Percentiles rank a stretch among this genome's conserved stretches.
These are phyloP conservation scores for Cepaea nemoralis DNA, from an alignment of 1,140 invertebrate genomes.

Conservation along the genomic window DNA sequence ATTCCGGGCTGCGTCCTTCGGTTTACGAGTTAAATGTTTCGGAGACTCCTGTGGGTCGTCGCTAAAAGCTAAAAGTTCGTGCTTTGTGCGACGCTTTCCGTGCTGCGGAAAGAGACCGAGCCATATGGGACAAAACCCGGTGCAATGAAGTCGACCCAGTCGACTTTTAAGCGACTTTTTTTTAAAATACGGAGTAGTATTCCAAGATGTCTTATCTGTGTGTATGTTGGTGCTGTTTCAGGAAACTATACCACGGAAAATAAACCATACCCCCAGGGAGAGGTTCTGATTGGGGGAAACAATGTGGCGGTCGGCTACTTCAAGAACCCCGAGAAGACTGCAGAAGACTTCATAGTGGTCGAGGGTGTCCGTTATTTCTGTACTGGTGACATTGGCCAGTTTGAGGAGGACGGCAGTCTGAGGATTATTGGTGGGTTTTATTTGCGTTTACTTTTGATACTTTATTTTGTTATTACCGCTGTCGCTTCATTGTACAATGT, in stretches of 20 bases:
- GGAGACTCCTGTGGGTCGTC: no score
- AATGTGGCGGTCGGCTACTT: constrained; percentile 95
- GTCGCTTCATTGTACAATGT: not conserved
- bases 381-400: constrained; percentile 95
- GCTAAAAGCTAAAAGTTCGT: no score
- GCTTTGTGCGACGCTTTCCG: no score
- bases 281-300: constrained; percentile 91
- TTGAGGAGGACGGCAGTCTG: constrained; percentile 91
- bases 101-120: no score
- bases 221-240: no score
- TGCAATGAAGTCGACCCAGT: no score
- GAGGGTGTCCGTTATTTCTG: constrained; percentile 81
- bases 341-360: constrained; percentile 88
- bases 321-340: constrained; percentile 88
- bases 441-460: not conserved
- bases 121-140: no score
- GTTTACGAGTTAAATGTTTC: no score
- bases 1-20: no score
- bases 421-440: constrained; percentile 89
- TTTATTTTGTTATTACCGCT: not conserved
- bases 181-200: no score
- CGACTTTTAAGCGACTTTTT: no score
- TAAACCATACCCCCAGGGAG: constrained; percentile 90
- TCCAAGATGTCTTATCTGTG: no score
- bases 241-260: constrained; percentile 87